A percentile compares a stretch with the other conserved stretches of the same genome.
phyloP scores from a whole-genome alignment of 2,797 vertebrate genomes.

The Eleutherodactylus coqui region DNA sequence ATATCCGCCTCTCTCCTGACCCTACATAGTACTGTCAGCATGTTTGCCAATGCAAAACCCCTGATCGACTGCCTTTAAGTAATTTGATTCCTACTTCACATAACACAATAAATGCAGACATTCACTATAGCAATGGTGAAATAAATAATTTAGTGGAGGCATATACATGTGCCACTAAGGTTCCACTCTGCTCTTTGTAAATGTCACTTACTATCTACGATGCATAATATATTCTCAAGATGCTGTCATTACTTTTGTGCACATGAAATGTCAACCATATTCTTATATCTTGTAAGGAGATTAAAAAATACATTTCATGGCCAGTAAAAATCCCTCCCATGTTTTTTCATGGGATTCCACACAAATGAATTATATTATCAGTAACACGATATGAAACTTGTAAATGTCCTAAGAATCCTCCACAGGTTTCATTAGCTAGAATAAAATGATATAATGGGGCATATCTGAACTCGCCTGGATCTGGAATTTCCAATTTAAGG shows the following conservation, averaged over 20 bases:
- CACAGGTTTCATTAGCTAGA: constrained; percentile 42
- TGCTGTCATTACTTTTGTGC: background rate
- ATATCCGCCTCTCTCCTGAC: too few relatives aligned
- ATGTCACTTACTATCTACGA: constrained; percentile 5
- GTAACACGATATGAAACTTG: background rate
- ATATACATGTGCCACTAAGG: background rate
- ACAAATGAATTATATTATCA: constrained; percentile 3
- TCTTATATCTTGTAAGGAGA: background rate
- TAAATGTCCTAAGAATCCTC: constrained; percentile 15
- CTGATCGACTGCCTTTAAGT: too few relatives aligned
- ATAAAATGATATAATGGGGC: background rate
- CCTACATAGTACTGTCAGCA: too few relatives aligned
- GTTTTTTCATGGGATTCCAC: background rate
- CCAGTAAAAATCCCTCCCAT: background rate
- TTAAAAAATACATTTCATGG: background rate
- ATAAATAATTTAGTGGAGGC: background rate
- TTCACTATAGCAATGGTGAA: background rate
- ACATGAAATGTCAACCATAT: background rate
- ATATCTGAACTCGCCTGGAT: constrained; percentile 33
- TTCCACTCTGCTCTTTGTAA: background rate
- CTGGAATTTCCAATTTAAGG: constrained; percentile 41
- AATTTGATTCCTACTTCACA: too few relatives aligned
- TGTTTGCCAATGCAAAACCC: too few relatives aligned
- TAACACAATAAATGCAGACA: background rate
- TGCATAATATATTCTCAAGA: background rate